These are phyloP conservation scores for Apantesis nais DNA, from an alignment of 2,888 invertebrate genomes.

Conservation along the genomic window DNA sequence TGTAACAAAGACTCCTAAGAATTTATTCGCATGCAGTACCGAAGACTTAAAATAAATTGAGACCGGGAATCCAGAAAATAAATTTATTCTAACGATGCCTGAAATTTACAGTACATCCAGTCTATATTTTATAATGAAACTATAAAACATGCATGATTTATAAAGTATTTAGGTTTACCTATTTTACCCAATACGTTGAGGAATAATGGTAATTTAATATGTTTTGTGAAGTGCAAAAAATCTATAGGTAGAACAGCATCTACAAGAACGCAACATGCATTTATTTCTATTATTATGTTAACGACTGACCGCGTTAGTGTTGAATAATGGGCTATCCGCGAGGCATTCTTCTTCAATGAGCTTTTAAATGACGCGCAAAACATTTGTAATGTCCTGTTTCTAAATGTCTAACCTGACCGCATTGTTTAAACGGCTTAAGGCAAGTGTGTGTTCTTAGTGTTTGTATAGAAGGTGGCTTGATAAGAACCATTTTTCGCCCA, in stretches of 20 bases:
- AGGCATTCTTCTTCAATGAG: slow-evolving; percentile 49
- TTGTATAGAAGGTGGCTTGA: too few species aligned
- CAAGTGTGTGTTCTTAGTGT: neutral
- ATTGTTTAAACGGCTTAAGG: slow-evolving; percentile 42
- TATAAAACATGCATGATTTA: neutral
- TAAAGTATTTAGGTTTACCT: neutral
- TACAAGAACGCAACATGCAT: slow-evolving; percentile 33
- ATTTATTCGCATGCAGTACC: slow-evolving; percentile 36
- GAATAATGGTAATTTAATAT: slow-evolving; percentile 23
- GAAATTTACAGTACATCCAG: slow-evolving; percentile 1
- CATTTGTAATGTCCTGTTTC: slow-evolving; percentile 40
- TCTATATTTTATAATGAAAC: neutral
- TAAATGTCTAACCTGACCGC: slow-evolving; percentile 42
- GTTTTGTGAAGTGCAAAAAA: slow-evolving; percentile 51
- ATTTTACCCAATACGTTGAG: neutral
- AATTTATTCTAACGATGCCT: slow-evolving; percentile 16
- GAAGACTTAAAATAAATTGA: slow-evolving; percentile 31
- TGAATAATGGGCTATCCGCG: slow-evolving; percentile 57
- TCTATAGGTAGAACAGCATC: slow-evolving; percentile 44
- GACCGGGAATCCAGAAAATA: slow-evolving; percentile 31
- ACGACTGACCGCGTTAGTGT: slow-evolving; percentile 55
- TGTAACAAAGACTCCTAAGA: slow-evolving; percentile 28
- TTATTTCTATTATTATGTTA: slow-evolving; percentile 49
- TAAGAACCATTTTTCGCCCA: too few species aligned
- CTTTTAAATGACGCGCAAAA: slow-evolving; percentile 48